Percentiles rank a stretch among this genome's conserved stretches.
Evolutionary conservation across 2,113 vertebrate genomes (phyloP).

Genomic region (Spea bombifrons): DNA sequence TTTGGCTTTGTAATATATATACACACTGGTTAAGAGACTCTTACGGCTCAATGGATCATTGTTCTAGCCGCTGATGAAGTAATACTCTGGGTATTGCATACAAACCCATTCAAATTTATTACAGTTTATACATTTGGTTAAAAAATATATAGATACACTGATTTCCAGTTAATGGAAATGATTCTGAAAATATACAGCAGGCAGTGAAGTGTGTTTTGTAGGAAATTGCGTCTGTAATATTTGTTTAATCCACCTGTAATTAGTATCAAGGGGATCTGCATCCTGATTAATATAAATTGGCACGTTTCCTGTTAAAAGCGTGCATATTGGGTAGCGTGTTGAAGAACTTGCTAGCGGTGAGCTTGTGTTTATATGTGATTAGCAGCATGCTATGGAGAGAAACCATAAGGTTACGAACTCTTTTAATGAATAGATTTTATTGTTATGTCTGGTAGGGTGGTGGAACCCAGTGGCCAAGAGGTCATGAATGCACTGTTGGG

Average conservation of each 20-base stretch:
- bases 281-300: neutral
- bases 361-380: neutral
- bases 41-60: neutral
- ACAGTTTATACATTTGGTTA: neutral
- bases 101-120: neutral
- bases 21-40: no score
- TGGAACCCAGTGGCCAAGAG: no score
- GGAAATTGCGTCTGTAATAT: neutral
- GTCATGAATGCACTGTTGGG: no score
- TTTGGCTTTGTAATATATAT: no score
- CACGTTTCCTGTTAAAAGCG: neutral
- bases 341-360: neutral
- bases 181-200: neutral
- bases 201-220: neutral
- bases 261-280: neutral
- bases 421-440: conserved; percentile 13
- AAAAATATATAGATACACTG: neutral
- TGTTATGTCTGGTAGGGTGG: neutral
- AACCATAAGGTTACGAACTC: neutral
- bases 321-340: neutral
- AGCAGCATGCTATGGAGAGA: neutral
- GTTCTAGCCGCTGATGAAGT: neutral
- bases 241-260: neutral
- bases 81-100: neutral
- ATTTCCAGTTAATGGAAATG: neutral